Evolutionary conservation across 2,113 vertebrate genomes (phyloP).

Genomic region (Mastomys coucha): DNA sequence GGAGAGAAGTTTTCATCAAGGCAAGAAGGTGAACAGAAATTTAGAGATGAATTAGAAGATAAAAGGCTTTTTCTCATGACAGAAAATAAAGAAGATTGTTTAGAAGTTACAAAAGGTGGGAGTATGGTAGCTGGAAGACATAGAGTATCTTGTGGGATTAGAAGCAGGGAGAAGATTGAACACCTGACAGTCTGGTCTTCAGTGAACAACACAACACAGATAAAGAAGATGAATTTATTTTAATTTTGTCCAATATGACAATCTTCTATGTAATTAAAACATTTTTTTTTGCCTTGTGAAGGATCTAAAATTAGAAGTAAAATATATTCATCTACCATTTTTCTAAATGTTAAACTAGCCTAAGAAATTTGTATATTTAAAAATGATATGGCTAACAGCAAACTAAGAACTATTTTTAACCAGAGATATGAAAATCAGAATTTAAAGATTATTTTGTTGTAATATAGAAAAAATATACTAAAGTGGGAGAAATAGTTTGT

Average conservation of each 20-base stretch:
- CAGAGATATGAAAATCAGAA: not conserved
- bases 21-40: not conserved
- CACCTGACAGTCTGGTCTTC: not conserved
- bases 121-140: not conserved
- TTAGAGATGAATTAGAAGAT: not conserved
- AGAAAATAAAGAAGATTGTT: not conserved
- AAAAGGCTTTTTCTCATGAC: not conserved
- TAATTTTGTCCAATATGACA: not conserved
- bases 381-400: not conserved
- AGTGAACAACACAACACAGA: not conserved
- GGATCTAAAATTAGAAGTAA: not conserved
- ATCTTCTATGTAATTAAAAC: not conserved
- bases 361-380: not conserved
- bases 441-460: conserved; percentile 25
- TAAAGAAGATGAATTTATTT: not conserved
- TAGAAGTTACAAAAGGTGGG: not conserved
- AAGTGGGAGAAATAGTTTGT: not conserved
- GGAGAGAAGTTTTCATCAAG: not conserved
- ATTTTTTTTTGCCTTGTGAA: not conserved
- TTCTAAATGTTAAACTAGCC: not conserved
- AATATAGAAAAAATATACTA: not conserved
- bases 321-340: not conserved
- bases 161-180: not conserved
- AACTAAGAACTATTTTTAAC: not conserved
- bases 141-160: not conserved